Conservation (phyloP, 2,797 vertebrate species). For the Threskiornis aethiopicus region DNA sequence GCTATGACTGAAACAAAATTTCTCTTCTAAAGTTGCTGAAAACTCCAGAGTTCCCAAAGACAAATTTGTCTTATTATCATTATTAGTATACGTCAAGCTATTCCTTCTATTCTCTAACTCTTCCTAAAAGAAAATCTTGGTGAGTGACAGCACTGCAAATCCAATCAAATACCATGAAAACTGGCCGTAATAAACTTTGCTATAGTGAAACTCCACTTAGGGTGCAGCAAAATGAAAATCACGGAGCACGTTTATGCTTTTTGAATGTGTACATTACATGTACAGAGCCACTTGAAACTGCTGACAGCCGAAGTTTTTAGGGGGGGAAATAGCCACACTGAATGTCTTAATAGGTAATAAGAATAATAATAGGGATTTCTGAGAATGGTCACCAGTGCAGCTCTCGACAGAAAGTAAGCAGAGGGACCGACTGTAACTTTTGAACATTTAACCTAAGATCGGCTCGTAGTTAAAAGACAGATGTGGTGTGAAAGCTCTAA, state of each 20-base stretch:
- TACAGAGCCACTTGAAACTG: background rate
- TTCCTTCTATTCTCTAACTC: background rate
- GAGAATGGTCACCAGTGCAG: background rate
- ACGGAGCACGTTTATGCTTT: background rate
- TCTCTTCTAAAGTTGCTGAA: conserved; percentile 13
- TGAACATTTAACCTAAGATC: background rate
- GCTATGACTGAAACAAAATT: background rate
- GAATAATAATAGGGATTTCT: background rate
- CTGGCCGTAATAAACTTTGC: background rate
- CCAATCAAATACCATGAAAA: background rate
- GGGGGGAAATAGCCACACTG: background rate
- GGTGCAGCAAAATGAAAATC: conserved; percentile 1
- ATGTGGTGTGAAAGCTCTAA: conserved; percentile 16
- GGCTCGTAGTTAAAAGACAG: background rate
- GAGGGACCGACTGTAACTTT: background rate
- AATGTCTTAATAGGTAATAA: background rate
- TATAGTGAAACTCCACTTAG: background rate
- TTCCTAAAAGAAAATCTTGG: conserved; percentile 15
- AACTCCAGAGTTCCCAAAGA: background rate
- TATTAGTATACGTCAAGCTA: background rate
- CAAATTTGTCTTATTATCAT: background rate
- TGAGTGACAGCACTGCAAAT: conserved; percentile 24
- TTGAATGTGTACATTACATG: background rate
- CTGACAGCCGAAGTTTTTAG: background rate
- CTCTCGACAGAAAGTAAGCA: background rate